A percentile compares a stretch with the other conserved stretches of the same genome.
These are phyloP conservation scores for Sinocyclocheilus anshuiensis DNA, from an alignment of 2,113 vertebrate species.

Conservation along the genomic window DNA sequence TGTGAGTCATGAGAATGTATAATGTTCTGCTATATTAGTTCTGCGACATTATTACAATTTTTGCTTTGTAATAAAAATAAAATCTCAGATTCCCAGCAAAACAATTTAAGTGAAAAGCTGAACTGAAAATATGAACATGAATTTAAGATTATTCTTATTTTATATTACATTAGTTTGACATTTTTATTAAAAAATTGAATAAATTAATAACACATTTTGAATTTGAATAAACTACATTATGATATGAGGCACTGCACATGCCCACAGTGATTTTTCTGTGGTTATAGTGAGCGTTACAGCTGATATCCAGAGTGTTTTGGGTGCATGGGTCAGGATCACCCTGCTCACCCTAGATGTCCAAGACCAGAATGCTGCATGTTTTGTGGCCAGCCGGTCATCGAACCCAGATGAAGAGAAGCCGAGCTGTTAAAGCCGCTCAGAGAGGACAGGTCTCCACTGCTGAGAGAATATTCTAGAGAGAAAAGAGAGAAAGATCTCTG, in stretches of 20 bases:
- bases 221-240: background rate
- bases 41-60: background rate
- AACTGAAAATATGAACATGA: background rate
- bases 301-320: background rate
- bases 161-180: background rate
- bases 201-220: too few relatives aligned
- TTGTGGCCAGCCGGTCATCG: constrained; percentile 91
- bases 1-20: background rate
- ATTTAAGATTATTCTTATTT: background rate
- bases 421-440: constrained; percentile 88
- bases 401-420: constrained; percentile 86
- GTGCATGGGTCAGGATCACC: background rate
- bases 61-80: background rate
- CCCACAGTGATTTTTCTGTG: background rate
- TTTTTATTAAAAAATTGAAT: background rate
- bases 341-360: constrained; percentile 90
- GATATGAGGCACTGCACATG: background rate
- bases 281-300: background rate
- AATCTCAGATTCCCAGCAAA: background rate
- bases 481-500: background rate
- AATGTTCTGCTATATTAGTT: background rate
- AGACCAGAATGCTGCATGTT: constrained; percentile 89
- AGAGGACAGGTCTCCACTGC: constrained; percentile 85
- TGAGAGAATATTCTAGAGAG: constrained; percentile 88
- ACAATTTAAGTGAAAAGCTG: background rate